Evolutionary conservation across 2,113 vertebrate genomes (phyloP), one percentile per base, ranked within the genome.

Genomic region (Cercocebus atys): DNA sequence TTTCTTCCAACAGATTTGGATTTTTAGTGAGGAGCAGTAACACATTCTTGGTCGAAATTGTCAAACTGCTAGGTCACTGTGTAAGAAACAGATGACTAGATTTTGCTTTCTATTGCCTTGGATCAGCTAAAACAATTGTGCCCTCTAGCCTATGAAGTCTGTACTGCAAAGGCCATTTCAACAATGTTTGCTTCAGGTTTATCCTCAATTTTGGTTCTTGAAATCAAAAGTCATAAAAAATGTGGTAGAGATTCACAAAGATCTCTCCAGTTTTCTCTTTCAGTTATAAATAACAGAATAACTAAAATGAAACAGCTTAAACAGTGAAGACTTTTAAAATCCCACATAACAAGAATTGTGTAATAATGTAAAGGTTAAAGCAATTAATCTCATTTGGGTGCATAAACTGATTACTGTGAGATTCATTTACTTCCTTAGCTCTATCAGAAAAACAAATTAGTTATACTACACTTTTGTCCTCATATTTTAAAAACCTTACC

Each of bases 111-210:
- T 88, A 23, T 11, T 1, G 7, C 72, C 94, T 96, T 85, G 90
- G 72, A 96, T 98, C 80, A 68, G 92, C 83, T 97, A 92, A 94
- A 97, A 93, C 88, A 96, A 30, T 85, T 97, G 73, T 84, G 97
- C 92, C 97, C 94, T 97, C 97, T 98, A 96, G 97, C 95, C 94
- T 95, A 40, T 66, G 89, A 92, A 97, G 43, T 40, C 66, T 72
- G 85, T 96, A 98, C 72, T 97, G 90, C 82, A 78, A 86, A 96
- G 47, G 47, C 80, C 27, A 92, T 93, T 45, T n/a, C 40, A 61
- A 80, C 35, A 96, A 40, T 38, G 14, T 88, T 90, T 50, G 27
- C 52, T 96, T 76, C 8, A 2, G 72, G 14, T 94, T 96, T 80
- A 38, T 70, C 43, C 73, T 95, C n/a, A 78, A 5, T 45, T 84